A percentile compares a stretch with the other conserved stretches of the same genome.
Conservation (phyloP, 2,113 vertebrate genomes). For the Fulmarus glacialis region DNA sequence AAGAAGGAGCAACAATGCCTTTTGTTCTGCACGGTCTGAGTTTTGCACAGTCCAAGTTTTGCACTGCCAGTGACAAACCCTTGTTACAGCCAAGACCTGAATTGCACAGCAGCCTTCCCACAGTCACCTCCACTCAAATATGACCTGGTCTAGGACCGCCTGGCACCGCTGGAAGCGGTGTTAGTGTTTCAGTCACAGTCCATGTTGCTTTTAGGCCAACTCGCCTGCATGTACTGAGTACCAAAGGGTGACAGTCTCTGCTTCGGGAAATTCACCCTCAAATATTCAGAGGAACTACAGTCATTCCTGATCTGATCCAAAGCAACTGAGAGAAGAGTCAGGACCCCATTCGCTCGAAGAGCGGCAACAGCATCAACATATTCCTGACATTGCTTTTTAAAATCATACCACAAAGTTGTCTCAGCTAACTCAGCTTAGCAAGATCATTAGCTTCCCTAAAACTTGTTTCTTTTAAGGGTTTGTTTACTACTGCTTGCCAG, state of each 20-base stretch:
- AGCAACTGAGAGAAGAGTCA: neutral
- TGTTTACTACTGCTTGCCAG: neutral
- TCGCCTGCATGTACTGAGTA: fast-evolving
- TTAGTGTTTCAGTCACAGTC: neutral
- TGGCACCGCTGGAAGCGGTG: fast-evolving
- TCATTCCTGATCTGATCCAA: neutral
- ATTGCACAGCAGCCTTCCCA: neutral
- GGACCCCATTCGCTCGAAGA: neutral
- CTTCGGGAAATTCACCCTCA: neutral
- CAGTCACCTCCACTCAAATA: too few relatives aligned
- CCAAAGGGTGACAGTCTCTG: neutral
- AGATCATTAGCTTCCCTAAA: neutral
- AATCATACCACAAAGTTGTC: neutral
- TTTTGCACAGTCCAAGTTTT: neutral
- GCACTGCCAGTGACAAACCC: neutral
- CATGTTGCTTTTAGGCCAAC: neutral
- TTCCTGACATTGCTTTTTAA: neutral
- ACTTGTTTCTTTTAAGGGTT: neutral
- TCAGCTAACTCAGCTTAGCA: neutral
- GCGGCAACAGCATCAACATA: neutral
- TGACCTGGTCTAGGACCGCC: too few relatives aligned
- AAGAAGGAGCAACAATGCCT: neutral
- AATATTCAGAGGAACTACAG: neutral
- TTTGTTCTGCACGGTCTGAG: fast-evolving
- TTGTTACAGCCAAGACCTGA: neutral